A percentile compares a stretch with the other conserved stretches of the same genome.
These are phyloP conservation scores for Papilio elwesi DNA, from an alignment of 2,888 invertebrate species.

Conservation along the genomic window DNA sequence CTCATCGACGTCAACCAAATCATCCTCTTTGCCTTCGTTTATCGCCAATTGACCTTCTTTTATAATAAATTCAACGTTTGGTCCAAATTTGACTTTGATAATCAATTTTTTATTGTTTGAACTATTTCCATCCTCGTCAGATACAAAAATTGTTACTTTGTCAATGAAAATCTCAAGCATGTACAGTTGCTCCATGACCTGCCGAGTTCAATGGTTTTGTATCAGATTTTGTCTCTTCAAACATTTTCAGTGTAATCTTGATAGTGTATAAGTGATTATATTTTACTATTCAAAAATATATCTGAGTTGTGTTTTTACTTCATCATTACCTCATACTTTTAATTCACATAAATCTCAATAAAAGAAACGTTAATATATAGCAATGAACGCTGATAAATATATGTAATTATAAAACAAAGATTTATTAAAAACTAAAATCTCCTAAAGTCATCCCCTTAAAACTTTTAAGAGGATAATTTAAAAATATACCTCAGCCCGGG, in stretches of 20 bases:
- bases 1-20: constrained; percentile 64
- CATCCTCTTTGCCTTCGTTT: constrained; percentile 60
- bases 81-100: constrained; percentile 77
- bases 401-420: constrained; percentile 15
- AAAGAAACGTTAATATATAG: neutral
- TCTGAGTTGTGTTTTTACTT: neutral
- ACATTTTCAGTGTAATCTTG: constrained; percentile 6
- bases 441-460: neutral
- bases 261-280: neutral
- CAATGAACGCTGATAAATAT: neutral
- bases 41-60: constrained; percentile 73
- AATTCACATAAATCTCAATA: neutral
- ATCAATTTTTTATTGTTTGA: constrained; percentile 73
- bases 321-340: constrained; percentile 1
- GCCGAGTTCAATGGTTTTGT: constrained; percentile 69
- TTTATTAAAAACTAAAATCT: neutral
- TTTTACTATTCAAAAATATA: neutral
- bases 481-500: too few relatives aligned
- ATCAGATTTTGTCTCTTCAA: constrained; percentile 57
- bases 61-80: constrained; percentile 77
- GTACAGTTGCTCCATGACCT: constrained; percentile 84
- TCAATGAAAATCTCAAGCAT: constrained; percentile 83
- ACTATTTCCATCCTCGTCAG: constrained; percentile 59
- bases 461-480: too few relatives aligned
- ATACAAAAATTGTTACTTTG: constrained; percentile 73